Conservation (phyloP, 1,140 invertebrate genomes). For the Saccostrea cuccullata region DNA sequence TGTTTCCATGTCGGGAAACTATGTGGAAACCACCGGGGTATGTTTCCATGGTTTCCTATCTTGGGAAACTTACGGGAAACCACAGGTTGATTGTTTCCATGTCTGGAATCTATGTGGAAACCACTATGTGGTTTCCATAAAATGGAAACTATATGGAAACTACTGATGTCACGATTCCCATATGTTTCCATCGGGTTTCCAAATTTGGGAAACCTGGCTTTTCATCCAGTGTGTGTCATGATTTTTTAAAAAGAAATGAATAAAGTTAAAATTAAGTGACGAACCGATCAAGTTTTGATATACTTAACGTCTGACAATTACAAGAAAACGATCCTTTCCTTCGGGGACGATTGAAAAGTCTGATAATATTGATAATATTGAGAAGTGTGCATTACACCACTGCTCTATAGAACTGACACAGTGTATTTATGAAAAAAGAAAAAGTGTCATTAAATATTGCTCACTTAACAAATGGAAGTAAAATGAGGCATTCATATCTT, state of each 20-base stretch:
- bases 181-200: no score
- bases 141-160: no score
- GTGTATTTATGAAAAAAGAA: background rate
- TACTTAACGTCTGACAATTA: background rate
- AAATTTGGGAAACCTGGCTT: no score
- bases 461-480: background rate
- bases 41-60: no score
- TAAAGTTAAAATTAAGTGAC: background rate
- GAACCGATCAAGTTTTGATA: slow-evolving; percentile 2
- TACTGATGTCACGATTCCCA: no score
- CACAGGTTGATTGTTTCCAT: no score
- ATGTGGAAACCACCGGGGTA: no score
- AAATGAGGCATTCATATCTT: background rate
- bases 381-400: background rate
- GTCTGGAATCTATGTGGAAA: no score
- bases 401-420: background rate
- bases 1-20: no score
- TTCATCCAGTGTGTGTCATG: no score
- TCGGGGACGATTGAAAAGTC: background rate
- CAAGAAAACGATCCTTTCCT: background rate
- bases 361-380: background rate
- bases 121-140: no score
- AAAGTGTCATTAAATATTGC: slow-evolving; percentile 1
- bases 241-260: background rate
- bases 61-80: no score